A percentile compares a stretch with the other conserved stretches of the same genome.
Evolutionary conservation across 2,888 invertebrate species (phyloP).

Genomic region (Drosophila macrospina): DNA sequence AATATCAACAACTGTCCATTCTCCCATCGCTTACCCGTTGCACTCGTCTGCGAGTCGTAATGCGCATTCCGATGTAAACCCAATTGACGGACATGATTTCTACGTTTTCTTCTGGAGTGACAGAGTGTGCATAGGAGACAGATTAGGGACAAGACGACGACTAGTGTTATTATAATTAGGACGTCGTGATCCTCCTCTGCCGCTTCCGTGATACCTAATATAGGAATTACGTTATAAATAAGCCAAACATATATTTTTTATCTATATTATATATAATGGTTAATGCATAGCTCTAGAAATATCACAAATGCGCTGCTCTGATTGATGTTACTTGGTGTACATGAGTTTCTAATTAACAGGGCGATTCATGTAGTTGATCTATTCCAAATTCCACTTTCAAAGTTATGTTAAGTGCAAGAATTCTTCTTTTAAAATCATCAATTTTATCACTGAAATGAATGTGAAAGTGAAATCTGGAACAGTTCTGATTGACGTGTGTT

Average conservation of each 20-base stretch:
- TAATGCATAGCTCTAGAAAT: conserved; percentile 41
- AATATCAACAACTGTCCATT: neutral
- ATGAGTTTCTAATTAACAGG: conserved; percentile 39
- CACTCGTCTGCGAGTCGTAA: conserved; percentile 86
- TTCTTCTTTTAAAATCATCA: neutral
- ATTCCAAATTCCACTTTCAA: conserved; percentile 4
- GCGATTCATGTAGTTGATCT: conserved; percentile 4
- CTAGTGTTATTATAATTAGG: conserved; percentile 86
- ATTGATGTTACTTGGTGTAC: conserved; percentile 29
- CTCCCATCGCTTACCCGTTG: conserved; percentile 82
- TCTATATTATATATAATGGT: conserved; percentile 9
- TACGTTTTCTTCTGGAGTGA: conserved; percentile 86
- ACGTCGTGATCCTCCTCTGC: conserved; percentile 86
- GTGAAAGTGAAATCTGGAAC: neutral
- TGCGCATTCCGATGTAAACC: conserved; percentile 85
- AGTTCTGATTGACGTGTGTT: conserved; percentile 2
- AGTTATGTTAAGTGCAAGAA: neutral
- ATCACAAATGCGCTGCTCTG: conserved; percentile 26
- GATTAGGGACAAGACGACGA: conserved; percentile 86
- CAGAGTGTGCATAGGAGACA: conserved; percentile 86
- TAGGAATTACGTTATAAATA: conserved; percentile 25
- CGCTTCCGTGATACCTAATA: conserved; percentile 85
- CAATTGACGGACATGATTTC: conserved; percentile 84
- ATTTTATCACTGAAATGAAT: neutral
- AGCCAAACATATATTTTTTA: conserved; percentile 21